Evolutionary conservation across 2,113 vertebrate genomes (phyloP), one percentile per base, ranked within the genome.

Genomic region (Sebastes fasciatus): DNA sequence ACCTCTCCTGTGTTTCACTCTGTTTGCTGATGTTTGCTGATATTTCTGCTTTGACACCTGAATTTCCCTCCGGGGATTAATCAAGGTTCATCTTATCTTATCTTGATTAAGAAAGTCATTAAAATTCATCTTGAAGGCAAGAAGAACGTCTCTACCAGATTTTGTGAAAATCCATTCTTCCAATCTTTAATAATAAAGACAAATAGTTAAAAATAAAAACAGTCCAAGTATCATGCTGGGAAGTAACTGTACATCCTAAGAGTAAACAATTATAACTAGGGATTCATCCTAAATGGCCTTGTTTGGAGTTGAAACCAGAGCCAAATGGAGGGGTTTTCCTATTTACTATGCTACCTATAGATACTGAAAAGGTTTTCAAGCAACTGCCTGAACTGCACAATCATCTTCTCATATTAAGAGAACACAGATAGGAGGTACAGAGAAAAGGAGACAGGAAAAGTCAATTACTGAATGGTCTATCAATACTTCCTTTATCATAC

Each of bases 361-460:
- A 72, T 4, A 52, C 42, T 74, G 21, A 75, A 26, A 70, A 69
- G 74, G 68, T 84, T 88, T 85, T 71, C 48, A 70, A 73, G 80
- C 80, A 80, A 89, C 76, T 77, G 49, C 10, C 23, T 70, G 0
- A 14, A 75, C 42, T 68, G 49, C 23, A 58, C 55, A 80, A 69
- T 74, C n/a, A 61, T 60, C 19, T 68, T 4, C 34, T 34, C 19
- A n/a, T 46, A 42, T 45, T 10, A 70, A 13, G 23, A 48, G 17
- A 67, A 40, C 69, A 17, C 10, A 64, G 55, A 67, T 5, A 2
- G 19, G 34, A 60, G 19, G 21, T 23, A 58, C 26, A 80, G 0
- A 48, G 13, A 65, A 65, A 21, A n/a, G 14, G 1, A 66, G 34
- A 14, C 10, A 11, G 34, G 34, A n/a, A 12, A 49, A 34, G 16